Conservation (phyloP, 2,113 vertebrate species). For the Zeus faber region DNA sequence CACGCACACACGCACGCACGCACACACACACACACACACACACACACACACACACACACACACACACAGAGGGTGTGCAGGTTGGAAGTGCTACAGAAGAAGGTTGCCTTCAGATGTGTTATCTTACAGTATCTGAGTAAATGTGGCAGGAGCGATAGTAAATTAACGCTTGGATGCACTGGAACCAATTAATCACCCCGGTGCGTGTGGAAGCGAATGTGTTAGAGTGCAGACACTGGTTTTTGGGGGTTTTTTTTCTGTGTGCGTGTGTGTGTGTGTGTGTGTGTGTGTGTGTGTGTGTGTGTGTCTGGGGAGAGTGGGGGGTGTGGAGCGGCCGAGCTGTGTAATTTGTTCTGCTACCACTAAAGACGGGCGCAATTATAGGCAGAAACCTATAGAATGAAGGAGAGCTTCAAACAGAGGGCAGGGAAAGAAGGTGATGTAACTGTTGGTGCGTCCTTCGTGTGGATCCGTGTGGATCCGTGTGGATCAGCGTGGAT, state of each 20-base stretch:
- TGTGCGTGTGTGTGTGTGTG: constrained; percentile 4
- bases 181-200: constrained; percentile 77
- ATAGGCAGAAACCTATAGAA: too few relatives aligned
- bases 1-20: not conserved
- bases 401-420: too few relatives aligned
- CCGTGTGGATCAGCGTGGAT: constrained; percentile 10
- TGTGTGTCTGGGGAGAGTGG: not conserved
- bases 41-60: constrained; percentile 12
- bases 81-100: constrained; percentile 42
- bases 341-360: too few relatives aligned
- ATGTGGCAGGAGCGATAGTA: constrained; percentile 58
- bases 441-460: constrained; percentile 10
- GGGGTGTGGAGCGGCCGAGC: too few relatives aligned
- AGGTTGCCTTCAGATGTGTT: constrained; percentile 31
- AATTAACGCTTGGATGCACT: constrained; percentile 69
- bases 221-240: constrained; percentile 8
- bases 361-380: too few relatives aligned
- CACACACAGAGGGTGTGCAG: not conserved
- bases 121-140: constrained; percentile 47
- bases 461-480: constrained; percentile 1
- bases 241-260: constrained; percentile 2
- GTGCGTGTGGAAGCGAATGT: not conserved
- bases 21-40: constrained; percentile 5
- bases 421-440: too few relatives aligned
- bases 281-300: constrained; percentile 16